phyloP scores from a whole-genome alignment of 2,797 vertebrate species.

The Fringilla coelebs region DNA sequence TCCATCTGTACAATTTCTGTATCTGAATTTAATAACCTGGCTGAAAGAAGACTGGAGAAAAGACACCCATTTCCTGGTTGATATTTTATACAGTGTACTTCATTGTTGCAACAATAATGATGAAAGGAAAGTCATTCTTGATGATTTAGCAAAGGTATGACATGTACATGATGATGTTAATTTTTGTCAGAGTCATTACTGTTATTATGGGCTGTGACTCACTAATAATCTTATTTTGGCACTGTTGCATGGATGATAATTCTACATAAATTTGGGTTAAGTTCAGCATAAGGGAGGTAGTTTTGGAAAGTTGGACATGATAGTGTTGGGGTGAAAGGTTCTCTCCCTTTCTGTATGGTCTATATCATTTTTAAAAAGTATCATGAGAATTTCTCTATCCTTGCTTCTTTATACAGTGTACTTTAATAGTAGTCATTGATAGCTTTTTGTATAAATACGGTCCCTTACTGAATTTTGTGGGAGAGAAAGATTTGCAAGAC shows the following conservation, averaged over 20 bases:
- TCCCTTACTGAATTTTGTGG: neutral
- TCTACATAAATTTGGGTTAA: neutral
- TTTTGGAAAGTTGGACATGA: neutral
- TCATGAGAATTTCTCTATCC: neutral
- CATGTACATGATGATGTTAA: neutral
- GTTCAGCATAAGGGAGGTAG: neutral
- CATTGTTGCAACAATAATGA: conserved; percentile 78
- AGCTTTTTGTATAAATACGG: neutral
- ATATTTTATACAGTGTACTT: conserved; percentile 92
- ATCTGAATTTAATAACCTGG: conserved; percentile 85
- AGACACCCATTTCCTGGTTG: conserved; percentile 84
- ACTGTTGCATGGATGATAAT: neutral
- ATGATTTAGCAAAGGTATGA: conserved; percentile 82
- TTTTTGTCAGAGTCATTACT: neutral
- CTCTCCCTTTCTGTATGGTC: neutral
- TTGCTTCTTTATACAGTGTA: neutral
- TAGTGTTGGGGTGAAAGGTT: neutral
- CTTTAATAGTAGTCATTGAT: neutral
- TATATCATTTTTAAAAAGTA: neutral
- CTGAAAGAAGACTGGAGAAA: conserved; percentile 79
- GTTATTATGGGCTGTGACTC: neutral
- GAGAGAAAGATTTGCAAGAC: neutral
- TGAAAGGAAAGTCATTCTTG: conserved; percentile 85
- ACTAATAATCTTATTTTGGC: neutral
- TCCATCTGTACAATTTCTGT: conserved; percentile 85